A percentile compares a stretch with the other conserved stretches of the same genome.
Evolutionary conservation across 2,797 vertebrate species (phyloP).

Genomic region (Sylvilagus floridanus): DNA sequence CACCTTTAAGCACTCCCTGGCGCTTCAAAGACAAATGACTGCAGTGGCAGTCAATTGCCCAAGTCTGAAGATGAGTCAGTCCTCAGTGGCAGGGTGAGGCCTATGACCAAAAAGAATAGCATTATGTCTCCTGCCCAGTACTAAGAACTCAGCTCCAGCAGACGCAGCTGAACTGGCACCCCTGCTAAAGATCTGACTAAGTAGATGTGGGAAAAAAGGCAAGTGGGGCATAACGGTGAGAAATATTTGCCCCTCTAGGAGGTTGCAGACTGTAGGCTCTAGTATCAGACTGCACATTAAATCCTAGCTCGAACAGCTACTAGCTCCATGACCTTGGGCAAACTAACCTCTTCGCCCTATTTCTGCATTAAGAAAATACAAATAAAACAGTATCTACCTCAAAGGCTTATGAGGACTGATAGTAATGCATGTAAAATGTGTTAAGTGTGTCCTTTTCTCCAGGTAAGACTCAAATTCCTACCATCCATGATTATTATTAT

Average conservation of each 20-base stretch:
- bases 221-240: neutral
- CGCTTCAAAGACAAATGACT: neutral
- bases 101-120: neutral
- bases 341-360: constrained; percentile 36
- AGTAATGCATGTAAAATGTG: neutral
- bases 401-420: neutral
- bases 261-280: neutral
- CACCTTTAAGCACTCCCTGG: neutral
- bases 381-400: neutral
- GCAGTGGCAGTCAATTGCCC: neutral
- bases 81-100: neutral
- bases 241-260: neutral
- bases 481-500: neutral
- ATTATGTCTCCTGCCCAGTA: neutral
- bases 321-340: neutral
- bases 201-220: neutral
- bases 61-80: neutral
- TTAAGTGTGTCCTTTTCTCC: constrained; percentile 6
- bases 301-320: neutral
- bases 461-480: constrained; percentile 21
- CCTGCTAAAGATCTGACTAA: neutral
- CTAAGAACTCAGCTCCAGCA: neutral
- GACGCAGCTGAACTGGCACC: neutral
- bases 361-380: neutral
- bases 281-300: neutral